Evolutionary conservation across 2,113 vertebrate genomes (phyloP), one percentile per base, ranked within the genome.

Genomic region (Parotia lawesii): DNA sequence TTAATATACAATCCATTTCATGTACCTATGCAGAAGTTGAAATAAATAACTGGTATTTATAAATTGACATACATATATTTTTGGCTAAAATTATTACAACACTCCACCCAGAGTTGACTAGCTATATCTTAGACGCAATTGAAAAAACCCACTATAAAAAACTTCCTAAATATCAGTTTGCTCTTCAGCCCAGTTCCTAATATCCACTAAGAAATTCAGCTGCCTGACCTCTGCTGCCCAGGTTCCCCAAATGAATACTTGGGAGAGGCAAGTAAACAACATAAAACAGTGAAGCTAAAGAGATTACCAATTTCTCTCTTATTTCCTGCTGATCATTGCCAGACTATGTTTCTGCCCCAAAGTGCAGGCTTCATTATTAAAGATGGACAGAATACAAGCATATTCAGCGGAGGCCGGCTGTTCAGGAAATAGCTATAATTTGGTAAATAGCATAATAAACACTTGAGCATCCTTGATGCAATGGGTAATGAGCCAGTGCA

Each of bases 371-470:
- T 94, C 75, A 53, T 97, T 97, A 97, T 96, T 97, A 96, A 96
- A 92, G 95, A 97, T 94, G 97, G 97, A 93, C 95, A 94, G 87
- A 96, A 95, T 85, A 82, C 62, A 95, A 94, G 92, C 67, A 93
- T 65, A 81, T 90, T 81, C 89, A 93, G 87, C 19, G 12, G 95
- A 97, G 96, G 96, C 94, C 53, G 96, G 89, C 96, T 97, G 95
- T 95, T 97, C 93, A 95, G 96, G 95, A 98, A 98, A 98, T 97
- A 97, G 97, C 96, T 97, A 93, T 97, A 96, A 97, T 98, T 98
- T 97, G 96, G 97, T 89, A 97, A 97, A 97, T 90, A 95, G 90
- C 82, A 94, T 96, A 97, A 97, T 96, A 97, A 97, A 97, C 95
- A 96, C 94, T 98, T 97, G 91, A 97, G 94, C 96, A 96, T 97